These are phyloP conservation scores for Neofelis nebulosa DNA, from an alignment of 2,113 vertebrate genomes.

Conservation along the genomic window DNA sequence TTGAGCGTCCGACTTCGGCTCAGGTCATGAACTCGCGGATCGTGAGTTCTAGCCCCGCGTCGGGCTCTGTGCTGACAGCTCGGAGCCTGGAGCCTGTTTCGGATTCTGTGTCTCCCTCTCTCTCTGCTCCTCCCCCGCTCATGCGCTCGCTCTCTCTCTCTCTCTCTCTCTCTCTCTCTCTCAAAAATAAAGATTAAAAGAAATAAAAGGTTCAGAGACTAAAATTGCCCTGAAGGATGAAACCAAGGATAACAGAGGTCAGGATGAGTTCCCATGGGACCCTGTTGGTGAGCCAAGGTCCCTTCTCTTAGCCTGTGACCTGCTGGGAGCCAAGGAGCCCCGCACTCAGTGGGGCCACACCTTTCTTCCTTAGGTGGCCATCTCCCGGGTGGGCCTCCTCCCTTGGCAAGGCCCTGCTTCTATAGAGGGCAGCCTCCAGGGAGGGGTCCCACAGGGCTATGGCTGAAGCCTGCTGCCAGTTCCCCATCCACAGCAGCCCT, in stretches of 20 bases:
- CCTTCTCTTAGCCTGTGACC: background rate
- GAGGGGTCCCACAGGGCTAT: background rate
- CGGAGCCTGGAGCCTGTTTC: too few relatives aligned
- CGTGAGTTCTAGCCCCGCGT: too few relatives aligned
- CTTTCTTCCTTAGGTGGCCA: background rate
- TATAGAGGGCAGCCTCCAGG: background rate
- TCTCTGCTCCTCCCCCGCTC: too few relatives aligned
- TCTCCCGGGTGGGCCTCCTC: background rate
- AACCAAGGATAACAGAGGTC: background rate
- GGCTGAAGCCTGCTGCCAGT: background rate
- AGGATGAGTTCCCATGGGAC: too few relatives aligned
- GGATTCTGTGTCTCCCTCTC: too few relatives aligned
- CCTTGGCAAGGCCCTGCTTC: background rate
- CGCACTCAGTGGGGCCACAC: fast-evolving
- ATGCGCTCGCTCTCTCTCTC: too few relatives aligned
- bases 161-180: too few relatives aligned
- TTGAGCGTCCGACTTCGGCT: too few relatives aligned
- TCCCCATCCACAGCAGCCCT: background rate
- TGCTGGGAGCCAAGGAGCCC: background rate
- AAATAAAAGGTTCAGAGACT: background rate
- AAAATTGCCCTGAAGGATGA: background rate
- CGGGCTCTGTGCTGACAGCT: too few relatives aligned
- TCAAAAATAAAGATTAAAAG: too few relatives aligned
- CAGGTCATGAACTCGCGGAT: too few relatives aligned
- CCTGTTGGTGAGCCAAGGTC: background rate